Evolutionary conservation across 2,797 vertebrate species (phyloP).

Genomic region (Crenuchus spilurus): DNA sequence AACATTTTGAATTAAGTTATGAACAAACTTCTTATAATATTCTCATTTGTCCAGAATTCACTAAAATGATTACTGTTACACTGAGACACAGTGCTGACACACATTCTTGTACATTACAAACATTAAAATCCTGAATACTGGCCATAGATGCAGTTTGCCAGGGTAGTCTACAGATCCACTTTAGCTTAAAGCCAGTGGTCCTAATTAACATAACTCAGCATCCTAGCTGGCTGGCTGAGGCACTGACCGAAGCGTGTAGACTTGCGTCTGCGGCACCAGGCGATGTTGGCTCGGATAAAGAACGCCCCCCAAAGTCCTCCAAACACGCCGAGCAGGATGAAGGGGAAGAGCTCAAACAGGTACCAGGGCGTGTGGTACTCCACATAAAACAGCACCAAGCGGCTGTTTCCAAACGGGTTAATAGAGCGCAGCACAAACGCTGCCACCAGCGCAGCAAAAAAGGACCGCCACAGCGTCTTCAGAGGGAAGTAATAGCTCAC

Average conservation of each 20-base stretch:
- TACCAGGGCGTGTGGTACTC: conserved; percentile 99
- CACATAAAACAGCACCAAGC: conserved; percentile 97
- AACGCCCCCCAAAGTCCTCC: conserved; percentile 98
- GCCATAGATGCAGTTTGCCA: no score
- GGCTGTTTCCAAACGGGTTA: conserved; percentile 98
- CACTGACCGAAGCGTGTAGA: conserved; percentile 92
- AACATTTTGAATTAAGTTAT: no score
- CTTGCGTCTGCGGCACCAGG: conserved; percentile 96
- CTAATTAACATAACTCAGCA: no score
- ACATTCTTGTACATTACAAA: no score
- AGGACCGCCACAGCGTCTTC: conserved; percentile 98
- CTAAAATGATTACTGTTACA: no score
- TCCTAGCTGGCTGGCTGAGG: background rate
- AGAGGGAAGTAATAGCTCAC: conserved; percentile 99
- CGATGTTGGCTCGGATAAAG: conserved; percentile 97
- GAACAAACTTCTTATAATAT: no score
- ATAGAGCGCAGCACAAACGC: conserved; percentile 97
- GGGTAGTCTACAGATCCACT: no score
- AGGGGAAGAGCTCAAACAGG: conserved; percentile 97
- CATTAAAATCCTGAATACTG: no score
- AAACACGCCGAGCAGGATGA: conserved; percentile 97
- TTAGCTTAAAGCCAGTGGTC: no score
- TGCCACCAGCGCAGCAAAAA: conserved; percentile 97
- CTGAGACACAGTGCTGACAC: no score
- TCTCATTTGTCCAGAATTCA: no score